These are phyloP conservation scores for Solenodon paradoxus DNA, from an alignment of 2,113 vertebrate species.

Conservation along the genomic window DNA sequence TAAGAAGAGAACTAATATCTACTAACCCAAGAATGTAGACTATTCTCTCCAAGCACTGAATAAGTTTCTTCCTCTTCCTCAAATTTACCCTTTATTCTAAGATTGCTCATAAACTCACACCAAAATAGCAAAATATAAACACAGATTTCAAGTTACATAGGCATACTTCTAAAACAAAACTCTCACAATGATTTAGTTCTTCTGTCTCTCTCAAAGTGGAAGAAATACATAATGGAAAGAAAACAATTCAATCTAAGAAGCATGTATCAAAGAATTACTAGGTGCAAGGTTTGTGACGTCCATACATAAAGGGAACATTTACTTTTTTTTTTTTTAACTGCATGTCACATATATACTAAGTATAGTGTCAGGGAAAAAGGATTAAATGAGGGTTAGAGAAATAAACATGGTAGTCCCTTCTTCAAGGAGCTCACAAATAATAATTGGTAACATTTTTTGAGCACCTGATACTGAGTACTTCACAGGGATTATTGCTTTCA, in stretches of 20 bases:
- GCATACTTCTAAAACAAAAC: constrained; percentile 20
- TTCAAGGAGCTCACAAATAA: constrained; percentile 6
- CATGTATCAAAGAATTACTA: neutral
- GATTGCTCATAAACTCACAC: constrained; percentile 11
- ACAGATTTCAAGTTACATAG: constrained; percentile 7
- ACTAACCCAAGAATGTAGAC: constrained; percentile 18
- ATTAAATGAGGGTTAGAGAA: neutral
- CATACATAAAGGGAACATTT: neutral
- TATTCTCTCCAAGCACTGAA: neutral
- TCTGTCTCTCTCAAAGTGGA: neutral
- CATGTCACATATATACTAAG: neutral
- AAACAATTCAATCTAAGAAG: neutral
- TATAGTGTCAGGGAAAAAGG: neutral
- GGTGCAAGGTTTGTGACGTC: neutral
- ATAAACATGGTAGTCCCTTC: neutral
- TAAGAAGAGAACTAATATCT: constrained; percentile 33
- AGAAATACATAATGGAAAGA: neutral
- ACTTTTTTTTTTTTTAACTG: neutral
- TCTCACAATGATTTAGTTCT: neutral
- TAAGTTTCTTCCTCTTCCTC: neutral
- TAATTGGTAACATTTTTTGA: neutral
- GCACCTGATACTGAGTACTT: neutral
- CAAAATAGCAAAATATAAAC: neutral
- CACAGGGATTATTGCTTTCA: constrained; percentile 34
- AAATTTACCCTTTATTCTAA: constrained; percentile 33